Percentiles rank a stretch among this genome's conserved stretches.
Conservation (phyloP, 2,113 vertebrate species). For the Pluvianellus socialis region DNA sequence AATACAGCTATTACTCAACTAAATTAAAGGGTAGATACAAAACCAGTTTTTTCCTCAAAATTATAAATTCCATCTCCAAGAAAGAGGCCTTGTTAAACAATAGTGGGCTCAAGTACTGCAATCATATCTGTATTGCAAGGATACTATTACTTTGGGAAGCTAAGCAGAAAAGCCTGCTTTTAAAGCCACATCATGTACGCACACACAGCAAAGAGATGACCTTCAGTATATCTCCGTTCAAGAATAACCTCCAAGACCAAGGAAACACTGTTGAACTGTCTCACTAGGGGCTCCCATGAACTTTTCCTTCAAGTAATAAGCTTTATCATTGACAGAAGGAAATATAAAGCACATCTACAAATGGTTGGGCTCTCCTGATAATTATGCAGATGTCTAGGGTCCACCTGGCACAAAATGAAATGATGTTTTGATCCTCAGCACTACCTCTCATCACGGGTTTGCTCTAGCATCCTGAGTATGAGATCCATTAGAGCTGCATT, state of each 20-base stretch:
- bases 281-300: not conserved
- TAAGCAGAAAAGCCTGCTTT: not conserved
- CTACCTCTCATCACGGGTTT: rapidly evolving
- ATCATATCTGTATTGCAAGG: not conserved
- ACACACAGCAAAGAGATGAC: not conserved
- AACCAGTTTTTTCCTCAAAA: not conserved
- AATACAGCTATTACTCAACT: not conserved
- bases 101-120: not conserved
- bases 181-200: not conserved
- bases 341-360: not conserved
- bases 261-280: not conserved
- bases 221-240: not conserved
- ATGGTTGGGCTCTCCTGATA: not conserved
- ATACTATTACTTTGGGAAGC: not conserved
- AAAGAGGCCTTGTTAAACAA: constrained; percentile 20
- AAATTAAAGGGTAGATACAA: constrained; percentile 9
- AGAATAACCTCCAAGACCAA: not conserved
- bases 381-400: not conserved
- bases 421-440: not conserved
- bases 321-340: not conserved
- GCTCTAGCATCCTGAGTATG: not conserved
- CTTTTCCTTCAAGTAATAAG: not conserved
- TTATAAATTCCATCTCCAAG: not conserved
- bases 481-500: not conserved
- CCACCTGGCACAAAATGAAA: not conserved